These are phyloP conservation scores for Microplitis mediator DNA, from an alignment of 1,140 invertebrate species.

Conservation along the genomic window DNA sequence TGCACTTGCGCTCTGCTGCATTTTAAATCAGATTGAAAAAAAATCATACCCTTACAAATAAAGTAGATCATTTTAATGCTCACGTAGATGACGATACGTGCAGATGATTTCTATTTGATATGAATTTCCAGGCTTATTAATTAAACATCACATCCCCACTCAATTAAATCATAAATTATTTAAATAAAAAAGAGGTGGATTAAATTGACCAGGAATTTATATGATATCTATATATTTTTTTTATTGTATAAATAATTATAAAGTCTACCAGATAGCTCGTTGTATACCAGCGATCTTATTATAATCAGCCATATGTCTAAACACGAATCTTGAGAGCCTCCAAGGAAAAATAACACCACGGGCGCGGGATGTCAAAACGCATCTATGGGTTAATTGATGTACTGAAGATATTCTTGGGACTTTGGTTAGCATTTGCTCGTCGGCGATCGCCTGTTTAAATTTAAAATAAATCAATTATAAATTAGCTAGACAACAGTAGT, in stretches of 20 bases:
- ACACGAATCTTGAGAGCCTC: conserved; percentile 87
- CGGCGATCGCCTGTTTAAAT: conserved; percentile 67
- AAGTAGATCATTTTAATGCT: too few relatives aligned
- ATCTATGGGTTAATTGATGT: conserved; percentile 72
- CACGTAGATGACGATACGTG: too few relatives aligned
- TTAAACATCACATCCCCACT: too few relatives aligned
- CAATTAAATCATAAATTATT: too few relatives aligned
- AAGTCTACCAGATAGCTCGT: conserved; percentile 80
- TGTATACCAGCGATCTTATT: conserved; percentile 88
- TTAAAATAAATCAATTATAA: conserved; percentile 22
- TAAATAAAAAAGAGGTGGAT: too few relatives aligned
- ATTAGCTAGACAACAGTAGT: not conserved
- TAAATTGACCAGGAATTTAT: not conserved
- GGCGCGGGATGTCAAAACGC: conserved; percentile 80
- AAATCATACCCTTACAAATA: too few relatives aligned
- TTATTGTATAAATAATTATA: not conserved
- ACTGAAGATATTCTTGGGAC: conserved; percentile 77
- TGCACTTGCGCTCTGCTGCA: too few relatives aligned
- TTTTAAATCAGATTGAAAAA: too few relatives aligned
- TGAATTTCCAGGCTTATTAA: too few relatives aligned
- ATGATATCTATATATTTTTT: not conserved
- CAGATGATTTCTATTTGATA: too few relatives aligned
- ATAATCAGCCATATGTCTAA: conserved; percentile 86
- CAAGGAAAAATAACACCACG: conserved; percentile 76
- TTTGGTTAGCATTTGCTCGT: conserved; percentile 70